These are phyloP conservation scores for Chaetops frenatus DNA, from an alignment of 2,113 vertebrate genomes.

Conservation along the genomic window DNA sequence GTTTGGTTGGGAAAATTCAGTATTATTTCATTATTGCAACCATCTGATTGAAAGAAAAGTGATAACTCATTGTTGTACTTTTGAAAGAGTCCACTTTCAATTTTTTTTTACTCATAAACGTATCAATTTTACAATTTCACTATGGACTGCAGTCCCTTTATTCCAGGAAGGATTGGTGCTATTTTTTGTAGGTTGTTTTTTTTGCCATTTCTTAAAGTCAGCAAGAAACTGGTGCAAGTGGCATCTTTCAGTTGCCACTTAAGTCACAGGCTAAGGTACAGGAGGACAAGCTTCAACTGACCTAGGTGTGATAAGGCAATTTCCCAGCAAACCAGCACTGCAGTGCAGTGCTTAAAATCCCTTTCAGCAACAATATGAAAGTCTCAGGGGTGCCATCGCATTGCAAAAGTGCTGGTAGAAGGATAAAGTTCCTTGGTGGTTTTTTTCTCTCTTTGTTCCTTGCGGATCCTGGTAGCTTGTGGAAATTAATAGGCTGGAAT, in stretches of 20 bases:
- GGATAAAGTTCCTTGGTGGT: background rate
- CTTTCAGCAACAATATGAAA: background rate
- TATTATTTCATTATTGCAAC: background rate
- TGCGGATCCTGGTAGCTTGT: background rate
- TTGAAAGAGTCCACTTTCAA: background rate
- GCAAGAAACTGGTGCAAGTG: background rate
- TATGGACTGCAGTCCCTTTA: background rate
- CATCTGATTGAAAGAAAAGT: background rate
- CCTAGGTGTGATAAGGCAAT: background rate
- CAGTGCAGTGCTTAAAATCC: constrained; percentile 10
- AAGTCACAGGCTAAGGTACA: background rate
- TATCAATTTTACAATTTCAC: background rate
- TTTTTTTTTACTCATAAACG: background rate
- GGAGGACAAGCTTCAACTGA: background rate
- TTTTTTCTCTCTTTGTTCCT: constrained; percentile 37
- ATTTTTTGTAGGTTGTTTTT: background rate
- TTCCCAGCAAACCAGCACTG: background rate
- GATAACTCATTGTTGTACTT: background rate
- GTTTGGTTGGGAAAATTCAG: background rate
- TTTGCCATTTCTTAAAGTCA: background rate
- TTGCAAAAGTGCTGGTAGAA: constrained; percentile 13
- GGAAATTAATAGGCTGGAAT: constrained; percentile 31
- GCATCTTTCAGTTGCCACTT: background rate
- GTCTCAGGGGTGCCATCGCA: background rate
- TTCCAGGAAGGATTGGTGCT: background rate